Evolutionary conservation across 2,888 invertebrate genomes (phyloP).

Genomic region (Macaria notata): DNA sequence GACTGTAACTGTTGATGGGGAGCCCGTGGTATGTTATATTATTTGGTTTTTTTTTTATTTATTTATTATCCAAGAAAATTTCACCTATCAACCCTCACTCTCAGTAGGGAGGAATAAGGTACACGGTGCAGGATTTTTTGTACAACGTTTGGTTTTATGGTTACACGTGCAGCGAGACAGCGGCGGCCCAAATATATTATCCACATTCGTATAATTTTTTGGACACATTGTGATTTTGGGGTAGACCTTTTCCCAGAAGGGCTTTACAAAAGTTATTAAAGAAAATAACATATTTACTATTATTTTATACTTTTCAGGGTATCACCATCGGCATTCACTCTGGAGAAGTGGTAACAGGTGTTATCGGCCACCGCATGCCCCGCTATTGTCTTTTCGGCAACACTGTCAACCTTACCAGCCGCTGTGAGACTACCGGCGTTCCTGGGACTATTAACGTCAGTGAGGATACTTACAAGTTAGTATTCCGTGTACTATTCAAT

Average conservation of each 20-base stretch:
- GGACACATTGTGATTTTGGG: no score
- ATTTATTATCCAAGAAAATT: no score
- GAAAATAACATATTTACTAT: no score
- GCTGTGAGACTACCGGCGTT: constrained; percentile 95
- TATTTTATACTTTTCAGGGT: constrained; percentile 83
- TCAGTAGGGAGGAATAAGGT: no score
- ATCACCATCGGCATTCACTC: constrained; percentile 97
- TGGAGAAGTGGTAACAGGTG: constrained; percentile 96
- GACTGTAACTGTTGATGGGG: constrained; percentile 92
- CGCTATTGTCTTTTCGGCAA: constrained; percentile 96
- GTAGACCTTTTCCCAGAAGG: no score
- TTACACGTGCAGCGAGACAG: no score
- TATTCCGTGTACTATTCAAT: not conserved
- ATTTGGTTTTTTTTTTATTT: not conserved
- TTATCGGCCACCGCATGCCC: constrained; percentile 97
- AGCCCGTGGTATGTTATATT: constrained; percentile 87
- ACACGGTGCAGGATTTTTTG: no score
- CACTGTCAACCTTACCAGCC: constrained; percentile 95
- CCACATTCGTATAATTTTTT: no score
- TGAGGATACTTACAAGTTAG: constrained; percentile 93
- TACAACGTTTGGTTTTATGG: no score
- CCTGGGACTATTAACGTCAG: constrained; percentile 95
- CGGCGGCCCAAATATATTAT: no score
- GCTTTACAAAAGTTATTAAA: no score
- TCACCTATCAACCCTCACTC: no score